These are phyloP conservation scores for Coelopa frigida DNA, from an alignment of 1,140 invertebrate genomes.

Conservation along the genomic window DNA sequence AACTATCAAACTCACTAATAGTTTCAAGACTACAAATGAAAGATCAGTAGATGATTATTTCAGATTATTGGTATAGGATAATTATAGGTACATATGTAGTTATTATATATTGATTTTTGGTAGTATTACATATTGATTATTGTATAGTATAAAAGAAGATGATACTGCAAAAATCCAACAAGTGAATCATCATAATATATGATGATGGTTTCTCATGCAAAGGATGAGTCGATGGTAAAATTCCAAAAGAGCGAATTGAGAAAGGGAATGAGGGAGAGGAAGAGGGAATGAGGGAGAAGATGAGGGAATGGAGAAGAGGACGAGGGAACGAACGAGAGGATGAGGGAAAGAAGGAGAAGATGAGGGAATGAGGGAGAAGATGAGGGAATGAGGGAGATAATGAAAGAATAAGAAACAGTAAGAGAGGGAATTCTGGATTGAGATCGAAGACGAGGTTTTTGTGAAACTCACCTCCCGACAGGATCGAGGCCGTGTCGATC, in stretches of 20 bases:
- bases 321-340: background rate
- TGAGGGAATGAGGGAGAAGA: background rate
- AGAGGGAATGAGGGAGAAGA: background rate
- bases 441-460: background rate
- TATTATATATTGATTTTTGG: too few species aligned
- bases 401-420: background rate
- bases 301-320: background rate
- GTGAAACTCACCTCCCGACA: slow-evolving; percentile 32
- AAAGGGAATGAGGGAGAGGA: background rate
- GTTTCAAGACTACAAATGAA: too few species aligned
- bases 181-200: too few species aligned
- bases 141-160: too few species aligned
- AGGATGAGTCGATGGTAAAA: background rate
- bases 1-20: too few species aligned
- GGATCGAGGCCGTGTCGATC: slow-evolving; percentile 35
- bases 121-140: too few species aligned
- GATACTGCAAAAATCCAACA: too few species aligned
- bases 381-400: background rate
- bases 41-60: too few species aligned
- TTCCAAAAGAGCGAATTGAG: background rate
- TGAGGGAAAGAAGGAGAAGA: background rate
- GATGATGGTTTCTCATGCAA: too few species aligned
- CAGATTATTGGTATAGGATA: too few species aligned
- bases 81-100: too few species aligned
- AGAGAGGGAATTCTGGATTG: too few species aligned